A percentile compares a stretch with the other conserved stretches of the same genome.
These are phyloP conservation scores for Apodemia duryi DNA, from an alignment of 2,888 invertebrate species.

Conservation along the genomic window DNA sequence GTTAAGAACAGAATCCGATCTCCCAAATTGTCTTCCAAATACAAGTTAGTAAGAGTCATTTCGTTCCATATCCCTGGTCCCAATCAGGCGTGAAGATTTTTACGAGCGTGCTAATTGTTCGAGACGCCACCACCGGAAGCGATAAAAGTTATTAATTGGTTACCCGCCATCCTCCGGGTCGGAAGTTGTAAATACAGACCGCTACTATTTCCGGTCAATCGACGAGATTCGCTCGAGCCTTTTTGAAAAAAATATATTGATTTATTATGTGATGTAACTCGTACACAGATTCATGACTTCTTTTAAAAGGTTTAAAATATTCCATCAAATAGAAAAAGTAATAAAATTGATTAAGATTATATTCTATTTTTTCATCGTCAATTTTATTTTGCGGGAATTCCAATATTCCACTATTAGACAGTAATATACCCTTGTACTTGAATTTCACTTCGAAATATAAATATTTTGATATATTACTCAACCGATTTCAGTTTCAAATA, in stretches of 20 bases:
- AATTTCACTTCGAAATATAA: too few species aligned
- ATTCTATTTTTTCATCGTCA: too few species aligned
- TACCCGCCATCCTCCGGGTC: conserved; percentile 55
- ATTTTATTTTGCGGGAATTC: too few species aligned
- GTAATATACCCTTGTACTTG: too few species aligned
- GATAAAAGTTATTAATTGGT: conserved; percentile 77
- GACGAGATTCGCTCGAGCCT: conserved; percentile 8
- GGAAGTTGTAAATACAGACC: conserved; percentile 68
- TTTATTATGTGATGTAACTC: background rate
- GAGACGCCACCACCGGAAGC: conserved; percentile 60
- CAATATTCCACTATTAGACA: too few species aligned
- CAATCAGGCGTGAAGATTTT: conserved; percentile 74
- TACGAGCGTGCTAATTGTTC: conserved; percentile 70
- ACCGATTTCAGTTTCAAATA: too few species aligned
- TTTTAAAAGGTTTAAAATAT: too few species aligned
- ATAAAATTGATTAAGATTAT: too few species aligned
- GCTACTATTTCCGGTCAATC: conserved; percentile 25
- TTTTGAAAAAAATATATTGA: background rate
- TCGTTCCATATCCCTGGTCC: conserved; percentile 31
- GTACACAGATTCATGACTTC: too few species aligned
- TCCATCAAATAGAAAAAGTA: too few species aligned
- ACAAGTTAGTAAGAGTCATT: conserved; percentile 62
- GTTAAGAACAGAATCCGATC: background rate
- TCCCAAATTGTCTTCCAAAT: conserved; percentile 22
- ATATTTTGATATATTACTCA: too few species aligned